A percentile compares a stretch with the other conserved stretches of the same genome.
These are phyloP conservation scores for Battus philenor DNA, from an alignment of 1,140 invertebrate species.

Conservation along the genomic window DNA sequence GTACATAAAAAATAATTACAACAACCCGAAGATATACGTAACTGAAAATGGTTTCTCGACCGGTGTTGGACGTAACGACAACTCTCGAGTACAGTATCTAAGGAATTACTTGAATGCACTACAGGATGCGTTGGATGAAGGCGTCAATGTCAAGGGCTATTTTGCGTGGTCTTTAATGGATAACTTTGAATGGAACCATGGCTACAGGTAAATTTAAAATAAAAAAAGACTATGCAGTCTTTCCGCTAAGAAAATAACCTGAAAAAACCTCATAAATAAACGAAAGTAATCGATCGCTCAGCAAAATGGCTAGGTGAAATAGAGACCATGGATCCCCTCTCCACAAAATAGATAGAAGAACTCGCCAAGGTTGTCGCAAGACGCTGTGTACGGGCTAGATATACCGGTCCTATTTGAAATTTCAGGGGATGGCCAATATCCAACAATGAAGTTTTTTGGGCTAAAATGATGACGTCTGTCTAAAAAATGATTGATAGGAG, in stretches of 20 bases:
- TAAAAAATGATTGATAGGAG: neutral
- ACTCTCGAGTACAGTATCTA: conserved; percentile 11
- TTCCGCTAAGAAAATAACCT: neutral
- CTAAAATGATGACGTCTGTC: neutral
- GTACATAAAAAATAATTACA: conserved; percentile 22
- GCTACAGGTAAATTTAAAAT: conserved; percentile 18
- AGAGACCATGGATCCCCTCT: no score
- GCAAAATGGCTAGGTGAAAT: no score
- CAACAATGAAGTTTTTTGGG: neutral
- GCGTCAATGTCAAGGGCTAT: conserved; percentile 16
- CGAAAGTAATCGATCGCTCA: no score
- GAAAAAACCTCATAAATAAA: neutral
- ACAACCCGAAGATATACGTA: conserved; percentile 25
- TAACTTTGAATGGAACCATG: conserved; percentile 18
- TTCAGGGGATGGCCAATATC: neutral
- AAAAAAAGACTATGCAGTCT: no score
- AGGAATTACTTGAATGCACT: conserved; percentile 16
- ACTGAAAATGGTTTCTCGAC: conserved; percentile 32
- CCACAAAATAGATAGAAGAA: no score
- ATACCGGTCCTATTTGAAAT: no score
- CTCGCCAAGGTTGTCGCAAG: no score
- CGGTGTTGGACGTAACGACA: conserved; percentile 1
- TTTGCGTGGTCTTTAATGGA: conserved; percentile 18
- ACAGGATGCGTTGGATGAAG: conserved; percentile 14
- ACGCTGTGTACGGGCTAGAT: no score